Evolutionary conservation across 2,888 invertebrate genomes (phyloP), one percentile per base, ranked within the genome.

Genomic region (Cheilosia soror): DNA sequence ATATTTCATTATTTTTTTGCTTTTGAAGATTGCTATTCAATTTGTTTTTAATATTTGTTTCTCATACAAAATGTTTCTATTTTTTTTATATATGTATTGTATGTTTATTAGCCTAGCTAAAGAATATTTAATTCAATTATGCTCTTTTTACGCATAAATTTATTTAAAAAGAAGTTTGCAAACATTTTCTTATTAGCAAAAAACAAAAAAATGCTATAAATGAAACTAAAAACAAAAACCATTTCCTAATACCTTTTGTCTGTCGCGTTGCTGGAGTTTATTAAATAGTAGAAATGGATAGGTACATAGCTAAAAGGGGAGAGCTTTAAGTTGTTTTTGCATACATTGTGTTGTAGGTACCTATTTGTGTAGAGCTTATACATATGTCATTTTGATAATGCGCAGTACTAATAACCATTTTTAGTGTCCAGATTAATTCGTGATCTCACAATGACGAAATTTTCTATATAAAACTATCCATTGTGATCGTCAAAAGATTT

Each of bases 21-120:
- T 42, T 40, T 66, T 69, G 60, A 62, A 44, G 55, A 63, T 69
- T 68, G 57, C 5, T 73, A 25, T 20, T 53, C 20, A 29, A 31
- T 55, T 49, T 27, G 2, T 11, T 9, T 27, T 53, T 44, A 13
- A 33, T 33, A 20, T 44, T 37, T 27, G 25, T 63, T 44, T 55
- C 9, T 73, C 51, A 69, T 71, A 63, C 57, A 78, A 69, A 78
- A 69, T 78, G 37, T 49, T 66, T 51, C 31, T 53, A 51, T n/a
- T 27, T 27, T 1, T 62, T 25, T 25, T 25, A 57, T 13, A 13
- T 15, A 25, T 31, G 42, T 76, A n/a, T n/a, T n/a, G 51, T 47
- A 42, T 4, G 42, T 37, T 25, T 66, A 60, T 76, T 76, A 66
- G 49, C 42, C 76, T 66, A 66, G 58, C 66, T 66, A 66, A 58